A percentile compares a stretch with the other conserved stretches of the same genome.
Evolutionary conservation across 2,888 invertebrate genomes (phyloP).

Genomic region (Aleiodes leptofemur): DNA sequence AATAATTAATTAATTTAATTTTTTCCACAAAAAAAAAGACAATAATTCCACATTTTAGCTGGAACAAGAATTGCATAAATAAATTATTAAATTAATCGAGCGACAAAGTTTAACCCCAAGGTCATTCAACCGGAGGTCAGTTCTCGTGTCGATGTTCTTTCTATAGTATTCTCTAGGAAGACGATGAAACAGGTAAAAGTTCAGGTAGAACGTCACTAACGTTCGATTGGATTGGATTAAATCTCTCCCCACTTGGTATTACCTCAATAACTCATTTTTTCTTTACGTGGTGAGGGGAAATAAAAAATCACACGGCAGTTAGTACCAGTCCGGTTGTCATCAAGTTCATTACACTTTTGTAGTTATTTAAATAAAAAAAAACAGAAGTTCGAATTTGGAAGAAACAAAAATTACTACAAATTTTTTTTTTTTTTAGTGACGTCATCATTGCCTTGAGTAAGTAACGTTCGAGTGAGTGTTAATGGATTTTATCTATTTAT

Average conservation of each 20-base stretch:
- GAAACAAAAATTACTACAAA: too few species aligned
- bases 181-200: background rate
- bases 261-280: background rate
- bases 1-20: too few species aligned
- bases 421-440: background rate
- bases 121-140: conserved; percentile 21
- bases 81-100: background rate
- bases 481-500: too few species aligned
- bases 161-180: background rate
- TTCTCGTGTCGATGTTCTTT: background rate
- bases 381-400: background rate
- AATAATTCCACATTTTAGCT: background rate
- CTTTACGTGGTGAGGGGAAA: background rate
- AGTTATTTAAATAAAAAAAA: too few species aligned
- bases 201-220: background rate
- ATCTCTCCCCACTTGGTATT: background rate
- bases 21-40: too few species aligned
- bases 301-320: too few species aligned
- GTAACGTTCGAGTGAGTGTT: too few species aligned
- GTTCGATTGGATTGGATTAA: background rate
- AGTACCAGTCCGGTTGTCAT: too few species aligned
- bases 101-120: background rate
- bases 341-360: too few species aligned
- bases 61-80: background rate
- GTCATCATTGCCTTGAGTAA: too few species aligned